Percentiles rank a stretch among this genome's conserved stretches.
Evolutionary conservation across 1,140 invertebrate genomes (phyloP).

Genomic region (Acyrthosiphon pisum): DNA sequence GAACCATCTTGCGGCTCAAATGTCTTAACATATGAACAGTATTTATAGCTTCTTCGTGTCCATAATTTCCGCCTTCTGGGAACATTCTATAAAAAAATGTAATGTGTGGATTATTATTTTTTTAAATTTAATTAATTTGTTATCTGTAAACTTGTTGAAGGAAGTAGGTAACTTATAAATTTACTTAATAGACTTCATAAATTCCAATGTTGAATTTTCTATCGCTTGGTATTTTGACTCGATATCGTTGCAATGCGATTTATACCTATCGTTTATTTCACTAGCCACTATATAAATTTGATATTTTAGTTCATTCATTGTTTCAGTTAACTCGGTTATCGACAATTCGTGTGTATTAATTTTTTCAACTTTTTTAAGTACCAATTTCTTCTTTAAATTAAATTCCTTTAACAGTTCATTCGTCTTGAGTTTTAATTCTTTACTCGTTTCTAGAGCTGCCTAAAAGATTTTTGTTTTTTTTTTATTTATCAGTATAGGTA

Average conservation of each 20-base stretch:
- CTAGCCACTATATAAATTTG: not conserved
- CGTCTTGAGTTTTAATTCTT: not conserved
- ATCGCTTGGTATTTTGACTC: not conserved
- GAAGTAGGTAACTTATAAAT: too few species aligned
- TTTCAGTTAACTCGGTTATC: not conserved
- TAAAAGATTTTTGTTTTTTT: not conserved
- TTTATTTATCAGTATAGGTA: too few species aligned
- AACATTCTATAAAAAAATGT: constrained; percentile 32
- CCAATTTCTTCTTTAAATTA: not conserved
- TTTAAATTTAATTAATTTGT: too few species aligned
- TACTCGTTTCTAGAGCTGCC: not conserved
- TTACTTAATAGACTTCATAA: constrained; percentile 37
- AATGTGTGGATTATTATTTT: not conserved
- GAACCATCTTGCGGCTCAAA: not conserved
- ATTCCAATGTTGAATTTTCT: not conserved
- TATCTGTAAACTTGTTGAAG: too few species aligned
- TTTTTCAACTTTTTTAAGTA: not conserved
- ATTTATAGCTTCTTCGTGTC: not conserved
- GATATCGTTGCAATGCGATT: not conserved
- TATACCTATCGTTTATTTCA: not conserved
- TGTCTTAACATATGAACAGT: not conserved
- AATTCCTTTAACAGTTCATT: not conserved
- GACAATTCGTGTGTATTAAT: not conserved
- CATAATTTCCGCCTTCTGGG: constrained; percentile 12
- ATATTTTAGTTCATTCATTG: not conserved